phyloP scores from a whole-genome alignment of 2,113 vertebrate genomes.

The Chionis minor region DNA sequence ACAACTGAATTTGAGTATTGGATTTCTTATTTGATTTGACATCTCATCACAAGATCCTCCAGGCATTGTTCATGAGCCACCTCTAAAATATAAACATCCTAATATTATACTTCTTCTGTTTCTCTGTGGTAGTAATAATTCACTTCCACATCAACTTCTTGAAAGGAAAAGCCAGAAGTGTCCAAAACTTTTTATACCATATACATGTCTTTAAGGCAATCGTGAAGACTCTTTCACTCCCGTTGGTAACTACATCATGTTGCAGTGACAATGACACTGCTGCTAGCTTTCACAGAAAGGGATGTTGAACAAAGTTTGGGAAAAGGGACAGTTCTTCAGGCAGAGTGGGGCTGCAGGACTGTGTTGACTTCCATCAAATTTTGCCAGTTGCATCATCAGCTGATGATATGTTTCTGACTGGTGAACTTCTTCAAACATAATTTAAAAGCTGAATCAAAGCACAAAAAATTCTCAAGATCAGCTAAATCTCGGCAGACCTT shows the following conservation, averaged over 20 bases:
- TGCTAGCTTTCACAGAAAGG: background rate
- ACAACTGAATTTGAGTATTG: conserved; percentile 17
- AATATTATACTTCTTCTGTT: background rate
- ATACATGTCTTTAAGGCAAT: background rate
- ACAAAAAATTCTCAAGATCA: background rate
- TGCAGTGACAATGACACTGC: background rate
- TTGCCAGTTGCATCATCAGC: background rate
- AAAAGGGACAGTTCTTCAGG: background rate
- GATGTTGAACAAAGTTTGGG: background rate
- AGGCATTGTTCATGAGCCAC: background rate
- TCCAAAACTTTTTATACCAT: background rate
- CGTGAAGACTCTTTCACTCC: background rate
- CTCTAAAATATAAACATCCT: conserved; percentile 23
- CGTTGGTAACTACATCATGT: background rate
- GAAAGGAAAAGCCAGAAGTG: background rate
- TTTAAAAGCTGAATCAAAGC: background rate
- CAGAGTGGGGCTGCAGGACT: background rate
- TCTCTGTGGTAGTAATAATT: background rate
- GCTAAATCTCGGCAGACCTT: background rate
- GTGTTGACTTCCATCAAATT: background rate
- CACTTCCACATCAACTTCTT: background rate
- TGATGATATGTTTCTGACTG: background rate
- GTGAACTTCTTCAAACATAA: background rate
- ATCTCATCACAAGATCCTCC: conserved; percentile 18
- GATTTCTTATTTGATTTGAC: conserved; percentile 35